Evolutionary conservation across 2,113 vertebrate species (phyloP).

Genomic region (Mus pahari): DNA sequence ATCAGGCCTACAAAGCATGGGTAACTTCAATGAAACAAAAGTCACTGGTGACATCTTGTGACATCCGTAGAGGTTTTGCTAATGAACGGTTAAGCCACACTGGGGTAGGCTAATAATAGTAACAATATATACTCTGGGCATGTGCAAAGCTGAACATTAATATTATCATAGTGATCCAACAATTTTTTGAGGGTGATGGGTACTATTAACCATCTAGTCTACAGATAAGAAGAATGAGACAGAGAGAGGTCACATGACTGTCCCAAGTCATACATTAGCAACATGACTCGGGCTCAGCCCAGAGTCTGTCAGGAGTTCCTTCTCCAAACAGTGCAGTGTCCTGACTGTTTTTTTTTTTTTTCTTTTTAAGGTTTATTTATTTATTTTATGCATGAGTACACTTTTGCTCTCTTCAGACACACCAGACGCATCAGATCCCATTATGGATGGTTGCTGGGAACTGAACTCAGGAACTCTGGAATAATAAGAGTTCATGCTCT

Average conservation of each 20-base stretch:
- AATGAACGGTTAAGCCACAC: background rate
- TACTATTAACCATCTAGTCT: background rate
- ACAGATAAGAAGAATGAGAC: background rate
- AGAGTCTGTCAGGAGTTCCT: background rate
- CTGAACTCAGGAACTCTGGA: no score
- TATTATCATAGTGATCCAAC: background rate
- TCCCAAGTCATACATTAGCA: background rate
- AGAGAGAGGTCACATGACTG: background rate
- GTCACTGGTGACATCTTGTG: background rate
- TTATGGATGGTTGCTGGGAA: no score
- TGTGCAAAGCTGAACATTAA: background rate
- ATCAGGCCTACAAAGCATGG: background rate
- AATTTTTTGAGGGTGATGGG: background rate
- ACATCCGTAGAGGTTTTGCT: background rate
- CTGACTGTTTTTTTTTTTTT: background rate
- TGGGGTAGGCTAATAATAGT: background rate
- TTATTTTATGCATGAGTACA: no score
- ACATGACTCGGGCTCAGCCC: background rate
- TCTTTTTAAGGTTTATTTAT: no score
- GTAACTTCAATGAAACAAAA: background rate
- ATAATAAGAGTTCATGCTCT: no score
- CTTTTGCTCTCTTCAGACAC: no score
- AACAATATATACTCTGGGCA: background rate
- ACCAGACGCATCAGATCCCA: no score
- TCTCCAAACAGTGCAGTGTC: background rate